These are phyloP conservation scores for Pentalonia nigronervosa DNA, from an alignment of 1,140 invertebrate species.

Conservation along the genomic window DNA sequence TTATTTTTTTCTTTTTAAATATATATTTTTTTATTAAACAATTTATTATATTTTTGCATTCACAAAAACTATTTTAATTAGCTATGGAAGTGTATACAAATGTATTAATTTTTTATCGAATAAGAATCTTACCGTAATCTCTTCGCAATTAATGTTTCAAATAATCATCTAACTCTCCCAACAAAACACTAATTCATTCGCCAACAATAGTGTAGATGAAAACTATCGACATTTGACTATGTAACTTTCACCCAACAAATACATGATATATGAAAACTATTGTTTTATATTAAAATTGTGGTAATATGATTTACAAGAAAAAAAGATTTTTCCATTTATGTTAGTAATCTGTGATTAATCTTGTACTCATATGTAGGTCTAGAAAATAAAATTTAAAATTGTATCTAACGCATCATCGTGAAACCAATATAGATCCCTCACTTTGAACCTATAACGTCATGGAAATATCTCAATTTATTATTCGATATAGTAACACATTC, in stretches of 20 bases:
- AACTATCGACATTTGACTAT: no score
- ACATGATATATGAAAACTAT: neutral
- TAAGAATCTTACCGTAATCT: neutral
- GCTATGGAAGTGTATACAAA: neutral
- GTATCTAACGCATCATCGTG: neutral
- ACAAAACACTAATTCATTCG: no score
- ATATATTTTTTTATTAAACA: no score
- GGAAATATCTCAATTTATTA: slow-evolving; percentile 2
- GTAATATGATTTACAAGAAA: neutral
- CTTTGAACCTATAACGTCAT: neutral
- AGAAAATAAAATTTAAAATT: neutral
- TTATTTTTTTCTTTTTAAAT: no score
- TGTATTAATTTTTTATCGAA: neutral
- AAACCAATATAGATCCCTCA: neutral
- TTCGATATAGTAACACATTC: neutral
- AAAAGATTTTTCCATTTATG: neutral
- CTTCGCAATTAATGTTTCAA: neutral
- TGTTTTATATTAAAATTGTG: neutral
- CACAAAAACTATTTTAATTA: neutral
- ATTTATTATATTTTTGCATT: neutral
- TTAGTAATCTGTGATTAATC: neutral
- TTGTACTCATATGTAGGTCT: neutral
- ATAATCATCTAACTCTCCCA: neutral
- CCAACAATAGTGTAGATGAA: no score
- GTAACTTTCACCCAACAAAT: no score